These are phyloP conservation scores for Myzus persicae DNA, from an alignment of 1,140 invertebrate species.

Conservation along the genomic window DNA sequence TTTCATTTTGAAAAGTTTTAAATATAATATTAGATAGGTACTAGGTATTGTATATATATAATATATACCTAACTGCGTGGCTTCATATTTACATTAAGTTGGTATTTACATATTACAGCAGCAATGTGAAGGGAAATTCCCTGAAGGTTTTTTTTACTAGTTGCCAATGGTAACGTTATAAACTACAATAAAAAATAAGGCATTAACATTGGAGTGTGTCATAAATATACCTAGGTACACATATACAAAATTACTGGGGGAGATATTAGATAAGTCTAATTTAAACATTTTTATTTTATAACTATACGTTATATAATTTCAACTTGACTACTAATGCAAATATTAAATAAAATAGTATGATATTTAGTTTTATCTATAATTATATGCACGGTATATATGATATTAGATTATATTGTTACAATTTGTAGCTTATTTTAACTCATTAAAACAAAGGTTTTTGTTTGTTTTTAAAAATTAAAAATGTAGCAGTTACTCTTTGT, in stretches of 20 bases:
- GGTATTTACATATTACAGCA: not conserved
- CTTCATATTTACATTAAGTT: not conserved
- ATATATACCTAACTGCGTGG: not conserved
- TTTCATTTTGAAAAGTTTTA: not conserved
- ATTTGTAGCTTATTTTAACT: not conserved
- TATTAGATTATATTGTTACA: not conserved
- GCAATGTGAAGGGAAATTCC: not conserved
- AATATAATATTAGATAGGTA: not conserved
- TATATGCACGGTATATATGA: not conserved
- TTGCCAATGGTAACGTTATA: constrained; percentile 44
- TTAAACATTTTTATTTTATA: constrained; percentile 38
- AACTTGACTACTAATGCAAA: constrained; percentile 36
- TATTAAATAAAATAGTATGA: constrained; percentile 5
- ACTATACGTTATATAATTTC: constrained; percentile 29
- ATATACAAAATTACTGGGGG: constrained; percentile 26
- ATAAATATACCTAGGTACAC: constrained; percentile 35
- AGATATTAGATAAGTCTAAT: constrained; percentile 50
- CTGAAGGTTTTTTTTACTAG: constrained; percentile 16
- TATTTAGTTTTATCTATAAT: constrained; percentile 23
- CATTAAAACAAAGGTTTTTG: not conserved
- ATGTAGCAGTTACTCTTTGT: not conserved
- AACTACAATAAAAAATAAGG: constrained; percentile 47
- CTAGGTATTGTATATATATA: no score
- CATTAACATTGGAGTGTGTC: constrained; percentile 40
- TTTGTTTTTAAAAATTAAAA: not conserved